Conservation (phyloP, 2,797 vertebrate species). For the Sardinella longiceps region DNA sequence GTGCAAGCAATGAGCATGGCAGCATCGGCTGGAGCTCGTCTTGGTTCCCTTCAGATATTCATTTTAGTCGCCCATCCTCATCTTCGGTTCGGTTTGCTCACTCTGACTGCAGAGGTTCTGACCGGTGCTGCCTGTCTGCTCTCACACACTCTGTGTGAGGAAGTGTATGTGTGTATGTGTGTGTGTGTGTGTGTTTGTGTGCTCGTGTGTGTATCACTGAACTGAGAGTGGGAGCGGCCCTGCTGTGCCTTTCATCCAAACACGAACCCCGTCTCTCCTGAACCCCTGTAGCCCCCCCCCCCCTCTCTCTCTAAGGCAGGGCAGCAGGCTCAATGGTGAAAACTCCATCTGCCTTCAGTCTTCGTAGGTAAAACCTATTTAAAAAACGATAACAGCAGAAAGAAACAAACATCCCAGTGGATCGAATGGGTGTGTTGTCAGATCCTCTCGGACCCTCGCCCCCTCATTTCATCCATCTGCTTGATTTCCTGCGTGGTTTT, state of each 20-base stretch:
- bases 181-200: constrained; percentile 46
- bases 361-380: neutral
- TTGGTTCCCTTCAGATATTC: constrained; percentile 49
- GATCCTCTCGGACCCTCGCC: neutral
- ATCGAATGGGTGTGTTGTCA: neutral
- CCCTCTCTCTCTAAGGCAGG: neutral
- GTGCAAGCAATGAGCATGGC: constrained; percentile 54
- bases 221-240: constrained; percentile 71
- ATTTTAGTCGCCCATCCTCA: constrained; percentile 41
- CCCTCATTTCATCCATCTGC: neutral
- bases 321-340: neutral
- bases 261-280: constrained; percentile 49
- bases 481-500: neutral
- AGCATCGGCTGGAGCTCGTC: constrained; percentile 61
- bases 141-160: neutral
- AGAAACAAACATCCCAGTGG: neutral
- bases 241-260: constrained; percentile 73
- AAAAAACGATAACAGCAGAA: neutral
- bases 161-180: constrained; percentile 35
- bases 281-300: neutral
- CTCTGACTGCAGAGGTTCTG: constrained; percentile 57
- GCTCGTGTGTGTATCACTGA: constrained; percentile 50
- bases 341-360: neutral
- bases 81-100: constrained; percentile 49
- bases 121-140: constrained; percentile 61